Conservation (phyloP, 2,797 vertebrate species). For the Corythornis leucogaster region DNA sequence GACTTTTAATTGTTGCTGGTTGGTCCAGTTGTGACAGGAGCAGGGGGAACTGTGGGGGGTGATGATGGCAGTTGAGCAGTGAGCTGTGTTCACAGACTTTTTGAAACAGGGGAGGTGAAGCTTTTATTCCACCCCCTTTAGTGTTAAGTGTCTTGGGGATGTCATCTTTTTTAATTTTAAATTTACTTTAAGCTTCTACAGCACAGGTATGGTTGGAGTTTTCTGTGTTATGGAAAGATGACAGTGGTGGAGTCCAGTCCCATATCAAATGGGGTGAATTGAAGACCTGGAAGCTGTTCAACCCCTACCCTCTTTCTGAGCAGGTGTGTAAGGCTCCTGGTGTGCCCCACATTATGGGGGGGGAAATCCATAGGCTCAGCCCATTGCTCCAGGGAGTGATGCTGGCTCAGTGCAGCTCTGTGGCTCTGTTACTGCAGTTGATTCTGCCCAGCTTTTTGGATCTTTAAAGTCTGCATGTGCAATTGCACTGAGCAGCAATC, state of each 20-base stretch:
- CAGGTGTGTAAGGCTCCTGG: not conserved
- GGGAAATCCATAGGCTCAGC: not conserved
- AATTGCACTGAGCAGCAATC: not conserved
- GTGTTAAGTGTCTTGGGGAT: not conserved
- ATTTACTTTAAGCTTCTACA: not conserved
- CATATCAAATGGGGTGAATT: not conserved
- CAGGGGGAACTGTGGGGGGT: not conserved
- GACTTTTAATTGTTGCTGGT: not conserved
- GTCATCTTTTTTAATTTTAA: not conserved
- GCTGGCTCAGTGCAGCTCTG: not conserved
- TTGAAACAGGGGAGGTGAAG: not conserved
- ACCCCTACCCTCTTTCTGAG: not conserved
- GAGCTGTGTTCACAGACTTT: not conserved
- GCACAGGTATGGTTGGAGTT: too few relatives aligned
- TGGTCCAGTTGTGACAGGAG: not conserved
- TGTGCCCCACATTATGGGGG: not conserved
- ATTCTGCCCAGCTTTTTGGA: not conserved
- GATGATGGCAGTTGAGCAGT: not conserved
- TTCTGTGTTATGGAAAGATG: not conserved
- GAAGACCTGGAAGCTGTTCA: not conserved
- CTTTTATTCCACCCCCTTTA: not conserved
- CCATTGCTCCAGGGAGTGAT: not conserved
- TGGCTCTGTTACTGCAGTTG: not conserved
- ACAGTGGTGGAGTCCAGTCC: not conserved
- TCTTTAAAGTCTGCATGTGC: not conserved